Evolutionary conservation across 2,888 invertebrate genomes (phyloP), one percentile per base, ranked within the genome.

Genomic region (Aquatica leii): DNA sequence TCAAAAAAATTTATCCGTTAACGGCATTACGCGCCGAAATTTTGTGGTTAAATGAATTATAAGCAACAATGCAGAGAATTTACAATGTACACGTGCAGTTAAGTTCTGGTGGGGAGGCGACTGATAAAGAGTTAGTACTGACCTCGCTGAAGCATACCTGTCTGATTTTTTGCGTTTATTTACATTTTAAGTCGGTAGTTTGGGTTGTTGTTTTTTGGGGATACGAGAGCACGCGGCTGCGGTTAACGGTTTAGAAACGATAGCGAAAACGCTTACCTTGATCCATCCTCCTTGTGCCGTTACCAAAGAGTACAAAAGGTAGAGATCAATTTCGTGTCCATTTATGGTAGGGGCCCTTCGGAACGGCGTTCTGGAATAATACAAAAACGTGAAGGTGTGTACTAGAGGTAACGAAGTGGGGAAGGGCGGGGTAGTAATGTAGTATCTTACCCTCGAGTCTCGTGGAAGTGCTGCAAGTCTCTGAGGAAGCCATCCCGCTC

Each of bases 251-350:
- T n/a, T n/a, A n/a, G n/a, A 20, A 21, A 40, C n/a, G n/a, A n/a
- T n/a, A n/a, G n/a, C n/a, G n/a, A n/a, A 17, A 21, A 21, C 35
- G 58, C 81, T 84, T 82, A 97, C 98, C 91, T 95, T 98, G 73
- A 94, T 89, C 87, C 97, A 93, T 74, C 98, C 98, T 74, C 98
- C 98, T 76, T 93, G 87, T 69, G 91, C 90, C 74, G 94, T 95
- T 54, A 98, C 98, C 78, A 95, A 87, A 74, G 90, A 90, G 83
- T 98, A 98, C 72, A 98, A 88, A 67, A 91, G 87, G 83, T 92
- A 95, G 71, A 98, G 87, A 85, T 98, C 97, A 77, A 98, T 89
- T 82, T 94, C 93, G 76, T 90, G 88, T 61, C 97, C 97, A 84
- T 93, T 94, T 66, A 98, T 90, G 79, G 89, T 82, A 82, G 87